Base-by-base conservation (phyloP, 2,113 vertebrate genomes). In the Bos indicus region DNA sequence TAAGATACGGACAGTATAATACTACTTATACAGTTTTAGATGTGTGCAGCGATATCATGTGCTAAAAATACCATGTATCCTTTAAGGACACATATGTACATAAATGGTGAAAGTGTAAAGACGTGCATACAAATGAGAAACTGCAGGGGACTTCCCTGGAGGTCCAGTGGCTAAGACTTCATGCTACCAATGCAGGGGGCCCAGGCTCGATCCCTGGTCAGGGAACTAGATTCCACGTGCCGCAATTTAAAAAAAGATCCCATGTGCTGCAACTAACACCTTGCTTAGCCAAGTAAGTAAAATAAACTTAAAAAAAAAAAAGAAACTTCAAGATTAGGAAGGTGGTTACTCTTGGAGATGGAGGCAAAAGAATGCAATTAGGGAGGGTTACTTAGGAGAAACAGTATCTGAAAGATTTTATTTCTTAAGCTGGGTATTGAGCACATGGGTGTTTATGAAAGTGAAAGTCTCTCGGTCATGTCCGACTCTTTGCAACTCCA, bases 91-190 rank as follows among this genome's bases (percentile, higher is more conserved):
- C 26, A 17, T 8, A 11, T 13, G 4, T 11, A 13, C 16, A 5
- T 16, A 10, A 7, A 7, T 0, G 43, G 57, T 14, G 2, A 40
- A 59, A 26, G 46, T 17, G 12, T 33, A 8, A 74, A 59, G 78
- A 36, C 6, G 0, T 3, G 7, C 28, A 30, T 0, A 0, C 1
- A 0, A 82, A 82, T n/a, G 48, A 82, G 48, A 82, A 52, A 7
- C 48, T n/a, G n/a, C n/a, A 71, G n/a, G 67, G n/a, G 67, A 23
- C 19, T 23, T 23, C 19, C 67, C n/a, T 71, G n/a, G 67, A 12
- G 19, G 67, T 40, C 67, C 19, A 23, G 19, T 23, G 67, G 19
- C 67, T 71, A 71, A 71, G 67, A 40, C 67, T 2, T n/a, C 10
- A 2, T 23, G n/a, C 10, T 71, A 10, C n/a, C 67, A 40, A 6